A percentile compares a stretch with the other conserved stretches of the same genome.
Evolutionary conservation across 2,888 invertebrate genomes (phyloP).

Genomic region (Oconnorella tubifera): DNA sequence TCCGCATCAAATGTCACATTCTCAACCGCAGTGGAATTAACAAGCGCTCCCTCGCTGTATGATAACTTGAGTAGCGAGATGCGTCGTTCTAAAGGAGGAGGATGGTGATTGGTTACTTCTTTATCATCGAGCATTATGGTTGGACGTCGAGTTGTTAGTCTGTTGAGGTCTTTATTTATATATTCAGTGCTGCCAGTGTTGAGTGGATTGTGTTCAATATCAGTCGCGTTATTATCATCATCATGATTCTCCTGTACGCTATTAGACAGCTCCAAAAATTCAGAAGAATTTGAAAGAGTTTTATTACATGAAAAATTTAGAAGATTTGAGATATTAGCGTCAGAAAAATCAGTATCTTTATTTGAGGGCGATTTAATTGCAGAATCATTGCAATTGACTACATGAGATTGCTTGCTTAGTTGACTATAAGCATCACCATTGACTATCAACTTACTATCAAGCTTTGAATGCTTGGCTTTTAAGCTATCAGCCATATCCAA

Average conservation of each 20-base stretch:
- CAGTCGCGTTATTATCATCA: background rate
- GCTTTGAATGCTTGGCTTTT: too few relatives aligned
- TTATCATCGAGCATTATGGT: slow-evolving; percentile 11
- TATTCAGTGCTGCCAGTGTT: background rate
- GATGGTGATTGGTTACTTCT: background rate
- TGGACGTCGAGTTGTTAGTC: background rate
- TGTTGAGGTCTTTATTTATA: background rate
- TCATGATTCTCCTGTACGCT: background rate
- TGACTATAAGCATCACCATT: too few relatives aligned
- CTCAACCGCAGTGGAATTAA: background rate
- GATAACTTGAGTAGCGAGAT: slow-evolving; percentile 43
- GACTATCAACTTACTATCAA: background rate
- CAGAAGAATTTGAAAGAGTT: too few relatives aligned
- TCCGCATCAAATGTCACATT: slow-evolving; percentile 5
- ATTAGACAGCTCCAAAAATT: background rate
- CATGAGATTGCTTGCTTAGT: too few relatives aligned
- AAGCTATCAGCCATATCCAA: too few relatives aligned
- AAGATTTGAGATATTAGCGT: background rate
- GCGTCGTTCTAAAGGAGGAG: slow-evolving; percentile 6
- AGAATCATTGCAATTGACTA: too few relatives aligned
- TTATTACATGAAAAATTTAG: too few relatives aligned
- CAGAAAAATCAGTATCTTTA: background rate
- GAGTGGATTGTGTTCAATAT: background rate
- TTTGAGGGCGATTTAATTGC: background rate
- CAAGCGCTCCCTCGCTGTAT: slow-evolving; percentile 41